phyloP scores from a whole-genome alignment of 2,888 invertebrate genomes.

The Chrysopilus asiliformis region DNA sequence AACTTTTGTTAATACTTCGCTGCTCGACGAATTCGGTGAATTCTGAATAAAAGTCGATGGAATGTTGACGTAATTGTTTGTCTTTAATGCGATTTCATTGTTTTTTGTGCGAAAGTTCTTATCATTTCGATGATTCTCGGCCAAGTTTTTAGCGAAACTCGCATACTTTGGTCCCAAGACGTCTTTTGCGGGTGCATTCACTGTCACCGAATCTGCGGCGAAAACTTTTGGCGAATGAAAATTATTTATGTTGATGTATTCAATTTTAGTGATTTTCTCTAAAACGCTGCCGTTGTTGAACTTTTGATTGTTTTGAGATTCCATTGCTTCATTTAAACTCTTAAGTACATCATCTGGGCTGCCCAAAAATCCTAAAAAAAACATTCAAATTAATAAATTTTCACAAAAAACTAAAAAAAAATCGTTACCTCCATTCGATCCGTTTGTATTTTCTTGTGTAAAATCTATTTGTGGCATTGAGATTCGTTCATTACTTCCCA shows the following conservation, averaged over 20 bases:
- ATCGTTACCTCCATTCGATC: slow-evolving; percentile 10
- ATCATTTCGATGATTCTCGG: slow-evolving; percentile 37
- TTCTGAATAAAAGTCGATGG: slow-evolving; percentile 19
- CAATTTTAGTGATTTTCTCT: slow-evolving; percentile 69
- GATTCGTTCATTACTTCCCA: slow-evolving; percentile 52
- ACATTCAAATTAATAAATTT: not conserved
- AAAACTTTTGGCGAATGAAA: slow-evolving; percentile 61
- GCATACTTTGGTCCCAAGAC: slow-evolving; percentile 55
- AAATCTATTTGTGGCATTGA: slow-evolving; percentile 69
- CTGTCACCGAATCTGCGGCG: slow-evolving; percentile 60
- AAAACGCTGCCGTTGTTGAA: slow-evolving; percentile 44
- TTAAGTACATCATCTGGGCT: slow-evolving; percentile 20
- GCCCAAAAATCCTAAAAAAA: not conserved
- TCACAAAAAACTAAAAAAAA: not conserved
- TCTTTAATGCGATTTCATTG: slow-evolving; percentile 21
- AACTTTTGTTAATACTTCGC: slow-evolving; percentile 26
- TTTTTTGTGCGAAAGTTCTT: slow-evolving; percentile 26
- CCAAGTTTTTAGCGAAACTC: slow-evolving; percentile 46
- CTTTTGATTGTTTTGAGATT: slow-evolving; percentile 43
- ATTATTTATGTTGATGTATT: slow-evolving; percentile 47
- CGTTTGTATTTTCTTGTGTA: slow-evolving; percentile 22
- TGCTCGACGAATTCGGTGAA: slow-evolving; percentile 13
- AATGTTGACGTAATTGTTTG: slow-evolving; percentile 27
- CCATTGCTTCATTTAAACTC: slow-evolving; percentile 29
- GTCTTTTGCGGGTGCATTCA: slow-evolving; percentile 70